A percentile compares a stretch with the other conserved stretches of the same genome.
Conservation (phyloP, 2,113 vertebrate genomes). For the Perognathus longimembris region DNA sequence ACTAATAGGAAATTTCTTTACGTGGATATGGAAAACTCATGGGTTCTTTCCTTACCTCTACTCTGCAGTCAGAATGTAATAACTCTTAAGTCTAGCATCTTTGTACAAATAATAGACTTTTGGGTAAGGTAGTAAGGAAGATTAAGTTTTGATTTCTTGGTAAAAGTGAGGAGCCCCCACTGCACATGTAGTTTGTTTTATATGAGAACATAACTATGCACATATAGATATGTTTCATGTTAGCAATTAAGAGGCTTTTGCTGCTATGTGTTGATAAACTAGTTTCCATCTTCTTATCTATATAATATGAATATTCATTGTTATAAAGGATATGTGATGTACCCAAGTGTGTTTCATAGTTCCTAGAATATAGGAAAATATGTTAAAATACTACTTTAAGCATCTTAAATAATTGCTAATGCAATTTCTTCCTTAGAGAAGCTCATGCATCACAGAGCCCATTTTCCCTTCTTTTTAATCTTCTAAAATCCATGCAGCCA, state of each 20-base stretch:
- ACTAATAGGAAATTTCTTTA: not conserved
- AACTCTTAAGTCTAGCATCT: not conserved
- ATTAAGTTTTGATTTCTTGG: not conserved
- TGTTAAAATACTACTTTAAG: not conserved
- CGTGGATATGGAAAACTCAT: not conserved
- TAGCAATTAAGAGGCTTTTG: not conserved
- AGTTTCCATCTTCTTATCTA: not conserved
- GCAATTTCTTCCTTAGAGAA: conserved; percentile 10
- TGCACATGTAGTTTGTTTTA: not conserved
- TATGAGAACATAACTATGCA: not conserved
- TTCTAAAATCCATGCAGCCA: not conserved
- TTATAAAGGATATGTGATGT: not conserved
- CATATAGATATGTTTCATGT: not conserved
- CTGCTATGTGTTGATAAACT: not conserved
- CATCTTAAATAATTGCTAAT: not conserved
- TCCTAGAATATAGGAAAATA: not conserved
- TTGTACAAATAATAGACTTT: not conserved
- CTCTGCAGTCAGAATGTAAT: not conserved
- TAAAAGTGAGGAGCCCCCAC: not conserved
- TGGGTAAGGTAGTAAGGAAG: not conserved
- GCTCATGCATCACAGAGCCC: not conserved
- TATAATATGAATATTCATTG: not conserved
- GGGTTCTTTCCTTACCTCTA: not conserved
- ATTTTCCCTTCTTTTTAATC: not conserved
- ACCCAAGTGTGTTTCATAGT: not conserved